Evolutionary conservation across 1,140 invertebrate species (phyloP).

Genomic region (Neuroterus valhalla): DNA sequence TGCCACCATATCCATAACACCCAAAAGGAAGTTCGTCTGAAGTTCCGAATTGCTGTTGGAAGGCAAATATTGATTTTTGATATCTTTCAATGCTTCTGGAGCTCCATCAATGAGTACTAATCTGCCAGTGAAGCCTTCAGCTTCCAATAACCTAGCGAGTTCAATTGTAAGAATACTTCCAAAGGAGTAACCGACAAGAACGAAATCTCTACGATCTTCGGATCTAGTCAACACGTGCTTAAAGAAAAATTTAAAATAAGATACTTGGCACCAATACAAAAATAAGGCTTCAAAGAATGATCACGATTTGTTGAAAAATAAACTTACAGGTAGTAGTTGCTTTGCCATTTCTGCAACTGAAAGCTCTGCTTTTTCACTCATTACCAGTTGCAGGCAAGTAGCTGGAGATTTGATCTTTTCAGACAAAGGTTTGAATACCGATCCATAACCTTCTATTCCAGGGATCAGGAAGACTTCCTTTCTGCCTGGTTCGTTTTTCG

Average conservation of each 20-base stretch:
- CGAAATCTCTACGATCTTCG: slow-evolving; percentile 64
- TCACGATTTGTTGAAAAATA: slow-evolving; percentile 15
- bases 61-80: slow-evolving; percentile 51
- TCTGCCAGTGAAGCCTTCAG: slow-evolving; percentile 59
- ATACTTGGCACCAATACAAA: background rate
- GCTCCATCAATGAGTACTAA: slow-evolving; percentile 71
- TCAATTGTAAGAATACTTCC: slow-evolving; percentile 71
- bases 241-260: slow-evolving; percentile 33
- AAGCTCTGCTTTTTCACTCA: slow-evolving; percentile 38
- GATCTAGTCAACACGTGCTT: slow-evolving; percentile 61
- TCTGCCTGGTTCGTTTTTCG: slow-evolving; percentile 55
- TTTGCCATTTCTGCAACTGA: slow-evolving; percentile 64
- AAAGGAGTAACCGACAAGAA: slow-evolving; percentile 70
- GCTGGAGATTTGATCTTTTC: slow-evolving; percentile 76
- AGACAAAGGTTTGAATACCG: slow-evolving; percentile 74
- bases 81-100: slow-evolving; percentile 64
- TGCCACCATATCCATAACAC: slow-evolving; percentile 54
- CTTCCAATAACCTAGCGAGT: slow-evolving; percentile 65
- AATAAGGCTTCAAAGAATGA: too few relatives aligned
- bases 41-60: slow-evolving; percentile 49
- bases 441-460: slow-evolving; percentile 79
- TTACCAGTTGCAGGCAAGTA: slow-evolving; percentile 78
- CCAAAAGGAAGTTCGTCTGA: slow-evolving; percentile 58
- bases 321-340: slow-evolving; percentile 67
- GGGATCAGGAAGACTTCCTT: slow-evolving; percentile 79